Conservation (phyloP, 2,797 vertebrate species). For the Carapus acus region DNA sequence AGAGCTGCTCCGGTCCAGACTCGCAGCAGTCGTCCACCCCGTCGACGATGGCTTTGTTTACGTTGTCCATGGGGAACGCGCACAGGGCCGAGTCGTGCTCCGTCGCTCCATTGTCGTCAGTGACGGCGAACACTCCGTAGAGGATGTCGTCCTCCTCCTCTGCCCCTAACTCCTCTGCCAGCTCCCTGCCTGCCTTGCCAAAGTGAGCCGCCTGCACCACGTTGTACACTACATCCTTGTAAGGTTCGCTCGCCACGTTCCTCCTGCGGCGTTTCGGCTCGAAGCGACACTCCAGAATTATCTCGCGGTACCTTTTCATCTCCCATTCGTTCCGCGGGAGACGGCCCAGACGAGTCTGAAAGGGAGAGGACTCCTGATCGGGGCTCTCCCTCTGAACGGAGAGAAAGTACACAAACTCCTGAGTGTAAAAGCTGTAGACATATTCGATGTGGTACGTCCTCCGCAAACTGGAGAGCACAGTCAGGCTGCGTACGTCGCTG, state of each 20-base stretch:
- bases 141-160: conserved; percentile 75
- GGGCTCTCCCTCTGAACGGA: conserved; percentile 79
- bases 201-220: conserved; percentile 85
- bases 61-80: conserved; percentile 79
- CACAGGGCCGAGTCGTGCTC: conserved; percentile 80
- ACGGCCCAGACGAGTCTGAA: conserved; percentile 82
- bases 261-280: conserved; percentile 78
- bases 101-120: conserved; percentile 54
- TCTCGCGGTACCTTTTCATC: conserved; percentile 81
- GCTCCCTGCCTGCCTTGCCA: conserved; percentile 70
- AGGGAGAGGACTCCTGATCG: conserved; percentile 57
- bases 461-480: conserved; percentile 74
- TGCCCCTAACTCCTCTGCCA: conserved; percentile 79
- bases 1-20: conserved; percentile 63
- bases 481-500: conserved; percentile 73
- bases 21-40: conserved; percentile 84
- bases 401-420: conserved; percentile 85
- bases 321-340: conserved; percentile 77
- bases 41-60: conserved; percentile 76
- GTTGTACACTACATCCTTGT: conserved; percentile 77
- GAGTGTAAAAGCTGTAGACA: conserved; percentile 79
- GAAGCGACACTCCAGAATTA: conserved; percentile 84
- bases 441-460: conserved; percentile 82
- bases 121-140: conserved; percentile 82
- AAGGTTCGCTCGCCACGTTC: conserved; percentile 42